Evolutionary conservation across 2,888 invertebrate species (phyloP), one percentile per base, ranked within the genome.

Genomic region (Andrena bicolor): DNA sequence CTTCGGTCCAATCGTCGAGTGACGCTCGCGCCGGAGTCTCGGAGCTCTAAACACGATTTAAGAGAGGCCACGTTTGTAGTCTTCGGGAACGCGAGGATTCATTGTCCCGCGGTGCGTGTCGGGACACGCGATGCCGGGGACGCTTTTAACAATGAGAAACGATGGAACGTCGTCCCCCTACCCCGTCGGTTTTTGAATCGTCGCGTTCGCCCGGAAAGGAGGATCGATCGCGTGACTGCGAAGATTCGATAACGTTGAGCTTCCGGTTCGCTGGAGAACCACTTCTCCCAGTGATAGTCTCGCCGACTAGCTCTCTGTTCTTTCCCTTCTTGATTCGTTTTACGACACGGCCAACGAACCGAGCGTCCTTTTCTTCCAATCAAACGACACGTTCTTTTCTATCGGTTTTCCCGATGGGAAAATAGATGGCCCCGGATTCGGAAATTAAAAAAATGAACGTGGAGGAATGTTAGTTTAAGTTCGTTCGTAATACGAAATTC

Each of bases 151-250:
- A 61, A 82, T 76, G 77, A 81, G 73, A 77, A 86, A 83, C 76
- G 68, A 76, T 58, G 6, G 26, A 65, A 23, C 60, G 35, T n/a
- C 35, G 41, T 30, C 8, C 13, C 51, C 4, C 13, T 48, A 23
- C 1, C 28, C n/a, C 49, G 4, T 56, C 32, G 48, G 10, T 58
- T 23, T 65, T 35, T n/a, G 88, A 83, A 88, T 88, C 85, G 66
- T 80, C 84, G 85, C 82, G 87, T 87, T 88, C 81, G 23, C 58
- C 41, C 61, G 53, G 80, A 85, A 80, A 48, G 63, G 51, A 77
- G 78, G 86, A 86, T 88, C 87, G 88, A 88, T 88, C 83, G 82
- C 77, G 70, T 70, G 65, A 60, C 80, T 49, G 85, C 84, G 49
- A 69, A 80, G 81, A 41, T 41, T 16, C 41, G 41, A 80, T 60